phyloP scores from a whole-genome alignment of 2,797 vertebrate genomes.

The Gila robusta region DNA sequence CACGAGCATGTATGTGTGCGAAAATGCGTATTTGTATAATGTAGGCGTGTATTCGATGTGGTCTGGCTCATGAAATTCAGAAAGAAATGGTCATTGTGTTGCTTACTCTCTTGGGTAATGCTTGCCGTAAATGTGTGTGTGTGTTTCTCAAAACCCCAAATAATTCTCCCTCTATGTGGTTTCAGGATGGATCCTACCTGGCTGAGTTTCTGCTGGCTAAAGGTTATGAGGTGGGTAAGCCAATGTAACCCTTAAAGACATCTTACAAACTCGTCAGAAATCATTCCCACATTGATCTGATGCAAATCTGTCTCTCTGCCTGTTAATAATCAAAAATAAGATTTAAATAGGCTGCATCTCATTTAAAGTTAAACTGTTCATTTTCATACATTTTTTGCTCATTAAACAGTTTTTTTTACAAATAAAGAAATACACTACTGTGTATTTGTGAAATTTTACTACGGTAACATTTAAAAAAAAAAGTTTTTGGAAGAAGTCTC shows the following conservation, averaged over 20 bases:
- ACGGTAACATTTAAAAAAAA: too few species aligned
- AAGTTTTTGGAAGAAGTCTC: too few species aligned
- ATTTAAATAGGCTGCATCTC: neutral
- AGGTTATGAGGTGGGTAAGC: constrained; percentile 91
- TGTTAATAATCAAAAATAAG: neutral
- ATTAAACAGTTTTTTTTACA: neutral
- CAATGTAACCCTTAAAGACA: constrained; percentile 73
- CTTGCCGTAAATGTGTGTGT: constrained; percentile 33
- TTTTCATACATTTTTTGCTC: neutral
- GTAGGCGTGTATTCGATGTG: constrained; percentile 28
- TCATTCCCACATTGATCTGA: neutral
- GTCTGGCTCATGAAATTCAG: constrained; percentile 29
- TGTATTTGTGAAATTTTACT: neutral
- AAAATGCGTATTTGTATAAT: constrained; percentile 10
- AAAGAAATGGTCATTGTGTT: constrained; percentile 46
- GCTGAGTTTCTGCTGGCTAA: constrained; percentile 96
- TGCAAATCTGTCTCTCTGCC: neutral
- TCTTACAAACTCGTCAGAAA: neutral
- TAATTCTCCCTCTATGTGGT: constrained; percentile 70
- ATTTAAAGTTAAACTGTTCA: neutral
- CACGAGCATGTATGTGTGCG: neutral
- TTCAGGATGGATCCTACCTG: constrained; percentile 98
- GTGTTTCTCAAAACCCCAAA: constrained; percentile 40
- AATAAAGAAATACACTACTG: neutral
- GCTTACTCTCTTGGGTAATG: constrained; percentile 37